Evolutionary conservation across 1,140 invertebrate species (phyloP).

Genomic region (Nilaparvata lugens): DNA sequence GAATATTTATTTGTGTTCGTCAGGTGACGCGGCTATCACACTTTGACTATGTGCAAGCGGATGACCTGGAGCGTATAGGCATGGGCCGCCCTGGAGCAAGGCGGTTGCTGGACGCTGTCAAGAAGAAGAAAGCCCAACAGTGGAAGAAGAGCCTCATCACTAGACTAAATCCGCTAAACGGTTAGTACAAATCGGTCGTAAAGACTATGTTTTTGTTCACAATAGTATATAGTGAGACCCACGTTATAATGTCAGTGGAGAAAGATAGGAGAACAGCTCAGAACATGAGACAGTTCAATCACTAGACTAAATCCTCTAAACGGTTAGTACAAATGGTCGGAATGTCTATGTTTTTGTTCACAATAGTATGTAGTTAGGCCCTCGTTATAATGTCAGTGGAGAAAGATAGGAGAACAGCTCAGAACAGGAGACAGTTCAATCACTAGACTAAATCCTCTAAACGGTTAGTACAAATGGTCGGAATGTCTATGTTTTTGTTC

Average conservation of each 20-base stretch:
- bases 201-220: no score
- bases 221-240: no score
- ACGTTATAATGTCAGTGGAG: no score
- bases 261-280: no score
- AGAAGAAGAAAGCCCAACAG: slow-evolving; percentile 71
- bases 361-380: no score
- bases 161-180: slow-evolving; percentile 63
- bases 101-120: slow-evolving; percentile 81
- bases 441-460: slow-evolving; percentile 69
- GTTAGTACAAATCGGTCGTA: neutral
- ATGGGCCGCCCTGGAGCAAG: slow-evolving; percentile 86
- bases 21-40: slow-evolving; percentile 80
- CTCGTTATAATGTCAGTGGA: no score
- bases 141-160: slow-evolving; percentile 77
- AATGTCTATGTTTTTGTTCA: no score
- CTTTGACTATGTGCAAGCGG: slow-evolving; percentile 90
- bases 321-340: neutral
- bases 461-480: slow-evolving; percentile 1
- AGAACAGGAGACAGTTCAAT: no score
- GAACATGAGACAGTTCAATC: no score
- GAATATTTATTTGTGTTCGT: no score
- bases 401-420: no score
- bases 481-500: no score
- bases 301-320: slow-evolving; percentile 70
- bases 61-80: slow-evolving; percentile 91